Evolutionary conservation across 2,888 invertebrate genomes (phyloP), one percentile per base, ranked within the genome.

Genomic region (Rhingia campestris): DNA sequence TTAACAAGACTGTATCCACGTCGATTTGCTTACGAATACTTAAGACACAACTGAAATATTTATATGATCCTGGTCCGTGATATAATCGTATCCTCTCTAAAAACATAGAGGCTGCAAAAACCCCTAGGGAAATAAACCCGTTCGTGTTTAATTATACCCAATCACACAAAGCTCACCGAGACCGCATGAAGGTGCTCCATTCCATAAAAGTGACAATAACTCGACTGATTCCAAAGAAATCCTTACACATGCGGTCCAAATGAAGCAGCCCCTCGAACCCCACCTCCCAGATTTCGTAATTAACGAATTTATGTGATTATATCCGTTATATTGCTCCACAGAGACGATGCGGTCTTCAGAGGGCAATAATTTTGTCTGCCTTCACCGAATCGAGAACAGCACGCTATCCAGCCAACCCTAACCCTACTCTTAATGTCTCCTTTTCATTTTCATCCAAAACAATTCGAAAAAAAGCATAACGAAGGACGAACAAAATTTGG

Each of bases 251-350:
- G 37, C 35, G 32, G 45, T 41, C 54, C 43, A 22, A 33, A 10
- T 6, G 14, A 32, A 32, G 47, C 49, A 37, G 30, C 30, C 37
- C 51, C 10, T 0, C 41, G 22, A n/a, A 7, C 1, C 54, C 49
- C 9, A 41, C 10, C 14, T 6, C 51, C 47, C 43, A 49, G 69
- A 64, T 64, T 70, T 58, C 54, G 81, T 72, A 81, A 81, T 81
- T 77, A 81, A 76, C 61, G 70, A 81, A 81, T 77, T 72, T 66
- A 81, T 72, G 47, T 61, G 70, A 77, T 72, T 77, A 45, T 72
- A 72, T 61, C 66, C 54, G 39, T 43, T 72, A 37, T 35, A 76
- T 70, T 69, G 70, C 58, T 58, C 76, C 59, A 53, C 10, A 43
- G 81, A 70, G 76, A 43, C 58, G 39, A 6, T 45, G 41, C 37